Evolutionary conservation across 1,140 invertebrate species (phyloP), one percentile per base, ranked within the genome.

Genomic region (Pemphigus obesinymphae): DNA sequence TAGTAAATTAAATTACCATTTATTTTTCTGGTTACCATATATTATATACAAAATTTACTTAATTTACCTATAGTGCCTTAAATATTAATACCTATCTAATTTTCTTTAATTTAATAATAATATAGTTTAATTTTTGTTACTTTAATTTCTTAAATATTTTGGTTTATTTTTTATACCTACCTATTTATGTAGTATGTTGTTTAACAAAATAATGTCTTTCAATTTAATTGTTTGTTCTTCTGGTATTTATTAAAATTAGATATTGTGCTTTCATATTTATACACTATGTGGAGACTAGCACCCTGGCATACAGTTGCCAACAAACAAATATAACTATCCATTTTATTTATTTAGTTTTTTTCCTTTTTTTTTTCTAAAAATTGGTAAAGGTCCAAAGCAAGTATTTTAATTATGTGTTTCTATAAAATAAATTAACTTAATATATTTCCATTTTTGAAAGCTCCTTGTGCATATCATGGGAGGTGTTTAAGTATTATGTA

Each of bases 301-400:
- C 20, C 10, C 45, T 50, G 11, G 29, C 26, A 72, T 17, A 29
- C 3, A 73, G 45, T 73, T 48, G 45, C 26, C 45, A 73, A 73
- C 29, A 23, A 70, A 70, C 23, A 45, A 70, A 45, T 73, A 50
- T 73, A 48, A 73, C 45, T 34, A 50, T 70, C 17, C 20, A 13
- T 50, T 20, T 31, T 73, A 31, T 73, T 31, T 73, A 31, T 73
- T 50, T 48, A 73, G 8, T 50, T 73, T 34, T n/a, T n/a, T n/a
- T n/a, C n/a, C n/a, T n/a, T n/a, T n/a, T n/a, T n/a, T n/a, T n/a
- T 8, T 26, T 31, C 70, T 73, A 50, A 48, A 73, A 31, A 26
- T 73, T 73, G 70, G 70, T 31, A 4, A 48, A 50, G 17, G 26
- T 73, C 45, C 70, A 73, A 50, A 31, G 70, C 45, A 48, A 73